Base-by-base conservation (phyloP, 1,140 invertebrate genomes). In the Chrysopa pallens region DNA sequence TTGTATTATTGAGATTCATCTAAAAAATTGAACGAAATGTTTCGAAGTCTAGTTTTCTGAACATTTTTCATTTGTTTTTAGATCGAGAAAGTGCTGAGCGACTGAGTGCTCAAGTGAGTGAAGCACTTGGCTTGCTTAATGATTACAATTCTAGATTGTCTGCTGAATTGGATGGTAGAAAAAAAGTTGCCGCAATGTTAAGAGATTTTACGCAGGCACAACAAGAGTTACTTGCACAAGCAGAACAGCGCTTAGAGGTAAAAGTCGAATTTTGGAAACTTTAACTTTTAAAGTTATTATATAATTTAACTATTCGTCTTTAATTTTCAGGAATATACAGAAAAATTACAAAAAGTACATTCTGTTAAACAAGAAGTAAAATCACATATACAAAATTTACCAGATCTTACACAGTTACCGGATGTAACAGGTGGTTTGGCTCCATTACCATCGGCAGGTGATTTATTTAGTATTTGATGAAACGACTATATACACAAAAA, bases 401-500 rank as follows among this genome's bases (percentile, higher is more conserved):
- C 91, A 0, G 90, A 96, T 63, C 69, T 96, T 36, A 89, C 83
- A 1, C 77, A 86, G 50, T 62, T 95, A 46, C 89, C 90, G 0
- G 84, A 89, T 53, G 84, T 94, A 0, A 91, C 84, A 3, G 85
- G 84, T 33, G 86, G 86, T 2, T 60, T 94, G 11, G 84, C 86
- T 8, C 91, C 92, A 1, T 64, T 96, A 46, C 91, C 92, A 13
- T 93, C 89, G 7, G 90, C 90, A 36, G 89, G 90, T 1, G 89
- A 95, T 66, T 70, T 97, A 6, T 95, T 96, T 63, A 86, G 72
- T 48, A 58, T 76, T 52, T 61, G 67, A 48, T 66, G 37, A 44
- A 23, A 23, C 17, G 5, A 23, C 17, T 23, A 5, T 3, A 3
- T 23, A 23, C 2, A 23, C 2, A 23, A 23, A 23, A 23, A 23